Percentiles rank a stretch among this genome's conserved stretches.
phyloP scores from a whole-genome alignment of 2,888 invertebrate species.

The Heliothis peltigera region DNA sequence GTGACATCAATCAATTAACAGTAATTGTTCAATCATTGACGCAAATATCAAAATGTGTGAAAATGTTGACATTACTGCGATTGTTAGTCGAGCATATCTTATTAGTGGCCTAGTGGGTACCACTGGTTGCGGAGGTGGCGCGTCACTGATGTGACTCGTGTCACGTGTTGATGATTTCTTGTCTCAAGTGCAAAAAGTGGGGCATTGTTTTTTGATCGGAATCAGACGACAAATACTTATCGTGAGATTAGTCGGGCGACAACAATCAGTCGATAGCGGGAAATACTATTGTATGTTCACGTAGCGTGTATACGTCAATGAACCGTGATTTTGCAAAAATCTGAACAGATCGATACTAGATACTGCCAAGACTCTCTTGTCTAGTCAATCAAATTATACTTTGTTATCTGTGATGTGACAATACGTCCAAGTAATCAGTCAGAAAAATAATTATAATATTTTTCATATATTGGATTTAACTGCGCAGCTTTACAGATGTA shows the following conservation, averaged over 20 bases:
- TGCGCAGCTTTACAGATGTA: too few species aligned
- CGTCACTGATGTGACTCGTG: not conserved
- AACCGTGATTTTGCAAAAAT: not conserved
- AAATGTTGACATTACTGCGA: conserved; percentile 29
- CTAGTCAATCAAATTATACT: too few species aligned
- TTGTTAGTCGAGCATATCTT: conserved; percentile 26
- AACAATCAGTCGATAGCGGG: conserved; percentile 6
- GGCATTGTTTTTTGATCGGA: conserved; percentile 16
- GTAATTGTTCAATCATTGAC: conserved; percentile 19
- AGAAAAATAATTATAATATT: too few species aligned
- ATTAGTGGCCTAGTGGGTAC: conserved; percentile 24
- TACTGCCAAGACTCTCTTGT: too few species aligned
- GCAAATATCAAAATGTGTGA: conserved; percentile 39
- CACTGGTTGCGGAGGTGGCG: conserved; percentile 8
- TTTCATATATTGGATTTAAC: too few species aligned
- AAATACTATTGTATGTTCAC: not conserved
- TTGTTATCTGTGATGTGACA: too few species aligned
- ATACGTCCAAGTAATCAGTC: too few species aligned
- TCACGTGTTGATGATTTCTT: conserved; percentile 33
- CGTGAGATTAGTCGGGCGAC: conserved; percentile 18
- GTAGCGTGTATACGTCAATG: not conserved
- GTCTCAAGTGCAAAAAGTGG: conserved; percentile 26
- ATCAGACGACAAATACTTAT: conserved; percentile 23
- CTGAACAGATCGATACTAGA: not conserved
- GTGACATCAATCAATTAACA: conserved; percentile 16